A percentile compares a stretch with the other conserved stretches of the same genome.
phyloP scores from a whole-genome alignment of 2,113 vertebrate genomes.

The Takifugu bimaculatus region DNA sequence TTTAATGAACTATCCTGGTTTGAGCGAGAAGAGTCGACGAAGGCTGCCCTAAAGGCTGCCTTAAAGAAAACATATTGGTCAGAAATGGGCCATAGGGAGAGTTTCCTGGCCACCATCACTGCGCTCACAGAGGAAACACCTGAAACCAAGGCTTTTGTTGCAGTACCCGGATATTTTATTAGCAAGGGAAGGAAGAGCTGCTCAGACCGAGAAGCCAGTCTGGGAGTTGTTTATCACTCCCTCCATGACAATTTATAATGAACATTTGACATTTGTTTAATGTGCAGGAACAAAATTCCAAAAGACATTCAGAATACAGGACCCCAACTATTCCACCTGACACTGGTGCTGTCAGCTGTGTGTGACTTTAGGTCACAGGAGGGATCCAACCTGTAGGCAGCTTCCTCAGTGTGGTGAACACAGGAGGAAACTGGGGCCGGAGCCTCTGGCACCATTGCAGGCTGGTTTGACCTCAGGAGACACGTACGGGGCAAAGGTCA shows the following conservation, averaged over 20 bases:
- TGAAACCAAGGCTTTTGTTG: constrained; percentile 46
- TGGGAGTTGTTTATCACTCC: constrained; percentile 19
- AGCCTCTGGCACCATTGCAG: neutral
- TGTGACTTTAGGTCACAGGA: neutral
- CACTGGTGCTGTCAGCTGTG: neutral
- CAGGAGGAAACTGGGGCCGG: neutral
- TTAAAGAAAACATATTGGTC: constrained; percentile 34
- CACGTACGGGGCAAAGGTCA: neutral
- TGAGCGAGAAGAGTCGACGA: constrained; percentile 29
- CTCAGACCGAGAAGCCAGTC: neutral
- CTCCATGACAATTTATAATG: neutral
- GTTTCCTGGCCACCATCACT: constrained; percentile 45
- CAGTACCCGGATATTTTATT: constrained; percentile 18
- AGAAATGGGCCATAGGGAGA: constrained; percentile 11
- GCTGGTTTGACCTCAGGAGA: neutral
- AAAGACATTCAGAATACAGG: no score
- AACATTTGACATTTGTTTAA: neutral
- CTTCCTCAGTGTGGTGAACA: neutral
- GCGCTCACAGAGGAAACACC: constrained; percentile 55
- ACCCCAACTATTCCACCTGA: neutral
- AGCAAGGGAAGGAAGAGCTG: constrained; percentile 34
- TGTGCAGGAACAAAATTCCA: no score
- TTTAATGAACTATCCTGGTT: neutral
- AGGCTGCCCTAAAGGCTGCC: constrained; percentile 40
- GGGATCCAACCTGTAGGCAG: neutral